A percentile compares a stretch with the other conserved stretches of the same genome.
Conservation (phyloP, 64 coral and sea anemone genomes). For the Montipora capricornis region DNA sequence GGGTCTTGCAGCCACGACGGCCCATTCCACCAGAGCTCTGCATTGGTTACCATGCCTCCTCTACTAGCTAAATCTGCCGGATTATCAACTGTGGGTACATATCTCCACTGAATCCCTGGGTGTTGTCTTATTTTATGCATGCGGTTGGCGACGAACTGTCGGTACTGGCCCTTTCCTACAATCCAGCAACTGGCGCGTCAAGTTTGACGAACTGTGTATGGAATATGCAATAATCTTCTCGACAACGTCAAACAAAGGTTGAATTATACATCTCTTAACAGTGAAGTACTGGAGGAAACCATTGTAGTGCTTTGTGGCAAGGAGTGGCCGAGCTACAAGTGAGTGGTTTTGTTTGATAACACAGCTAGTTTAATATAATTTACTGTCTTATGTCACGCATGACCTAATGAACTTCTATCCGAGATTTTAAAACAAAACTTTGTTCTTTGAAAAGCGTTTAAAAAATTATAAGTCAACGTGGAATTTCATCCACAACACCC, state of each 20-base stretch:
- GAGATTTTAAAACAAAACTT: not conserved
- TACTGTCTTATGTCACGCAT: slow-evolving; percentile 1
- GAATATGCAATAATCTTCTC: not conserved
- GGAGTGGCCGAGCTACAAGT: not conserved
- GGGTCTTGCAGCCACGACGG: too few relatives aligned
- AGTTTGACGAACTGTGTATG: too few relatives aligned
- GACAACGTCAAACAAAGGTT: not conserved
- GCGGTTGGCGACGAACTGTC: too few relatives aligned
- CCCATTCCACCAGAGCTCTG: too few relatives aligned
- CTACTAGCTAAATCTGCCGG: too few relatives aligned
- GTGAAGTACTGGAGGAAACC: not conserved
- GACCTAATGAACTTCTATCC: slow-evolving; percentile 12
- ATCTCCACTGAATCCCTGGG: too few relatives aligned
- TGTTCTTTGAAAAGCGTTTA: not conserved
- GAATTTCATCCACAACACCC: slow-evolving; percentile 12
- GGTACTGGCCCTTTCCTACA: too few relatives aligned
- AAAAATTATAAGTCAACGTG: not conserved
- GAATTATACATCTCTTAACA: not conserved
- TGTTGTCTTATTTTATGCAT: too few relatives aligned
- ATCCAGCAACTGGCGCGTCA: too few relatives aligned
- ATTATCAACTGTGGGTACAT: too few relatives aligned
- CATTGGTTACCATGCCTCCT: too few relatives aligned
- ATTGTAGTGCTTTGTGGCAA: not conserved
- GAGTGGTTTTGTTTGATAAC: not conserved
- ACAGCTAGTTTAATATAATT: not conserved